Percentiles rank a stretch among this genome's conserved stretches.
phyloP scores from a whole-genome alignment of 2,888 invertebrate species.

The Metellina segmentata region DNA sequence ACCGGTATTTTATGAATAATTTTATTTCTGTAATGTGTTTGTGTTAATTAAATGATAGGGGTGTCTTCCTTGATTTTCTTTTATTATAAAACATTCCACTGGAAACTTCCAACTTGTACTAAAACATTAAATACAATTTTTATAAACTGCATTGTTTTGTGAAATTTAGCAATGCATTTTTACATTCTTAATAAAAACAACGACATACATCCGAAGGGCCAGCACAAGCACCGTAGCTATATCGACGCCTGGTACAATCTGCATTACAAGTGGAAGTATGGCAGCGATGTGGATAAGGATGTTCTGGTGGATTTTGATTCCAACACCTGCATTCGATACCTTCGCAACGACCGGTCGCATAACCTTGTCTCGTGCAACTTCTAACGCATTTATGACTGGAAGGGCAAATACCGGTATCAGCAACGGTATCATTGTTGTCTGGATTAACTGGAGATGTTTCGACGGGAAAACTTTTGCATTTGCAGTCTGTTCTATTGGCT shows the following conservation, averaged over 20 bases:
- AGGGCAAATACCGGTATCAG: not conserved
- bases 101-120: too few species aligned
- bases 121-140: too few species aligned
- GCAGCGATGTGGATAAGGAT: not conserved
- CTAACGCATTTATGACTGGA: not conserved
- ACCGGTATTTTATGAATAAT: too few species aligned
- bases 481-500: not conserved
- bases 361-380: not conserved
- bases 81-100: too few species aligned
- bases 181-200: not conserved
- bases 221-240: not conserved
- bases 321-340: not conserved
- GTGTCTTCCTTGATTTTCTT: too few species aligned
- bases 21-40: too few species aligned
- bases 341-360: not conserved
- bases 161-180: not conserved
- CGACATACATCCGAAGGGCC: not conserved
- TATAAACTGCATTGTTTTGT: too few species aligned
- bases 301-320: not conserved
- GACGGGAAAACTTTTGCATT: too few species aligned
- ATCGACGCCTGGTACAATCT: not conserved
- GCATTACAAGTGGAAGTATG: not conserved
- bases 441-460: too few species aligned
- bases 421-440: too few species aligned
- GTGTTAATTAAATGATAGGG: too few species aligned